These are phyloP conservation scores for Simalia tracyae DNA, from an alignment of 2,797 vertebrate species.

Conservation along the genomic window DNA sequence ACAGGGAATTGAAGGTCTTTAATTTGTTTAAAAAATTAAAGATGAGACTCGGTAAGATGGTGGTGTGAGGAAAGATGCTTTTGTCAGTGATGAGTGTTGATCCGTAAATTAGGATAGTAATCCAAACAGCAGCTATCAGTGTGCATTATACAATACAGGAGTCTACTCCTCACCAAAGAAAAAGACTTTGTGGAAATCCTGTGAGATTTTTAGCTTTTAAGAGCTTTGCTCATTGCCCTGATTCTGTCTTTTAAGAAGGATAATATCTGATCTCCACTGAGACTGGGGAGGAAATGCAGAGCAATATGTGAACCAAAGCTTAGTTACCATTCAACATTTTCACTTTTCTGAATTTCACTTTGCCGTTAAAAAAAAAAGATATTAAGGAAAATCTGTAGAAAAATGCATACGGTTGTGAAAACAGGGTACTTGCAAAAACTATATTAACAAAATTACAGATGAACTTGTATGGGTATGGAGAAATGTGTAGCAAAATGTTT, in stretches of 20 bases:
- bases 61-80: not conserved
- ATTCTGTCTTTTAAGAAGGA: not conserved
- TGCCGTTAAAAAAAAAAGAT: not conserved
- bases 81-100: constrained; percentile 29
- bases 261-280: not conserved
- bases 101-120: constrained; percentile 3
- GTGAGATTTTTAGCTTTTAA: not conserved
- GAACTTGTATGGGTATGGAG: not conserved
- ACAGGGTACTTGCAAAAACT: not conserved
- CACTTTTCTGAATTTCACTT: not conserved
- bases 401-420: not conserved
- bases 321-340: not conserved
- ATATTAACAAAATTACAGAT: not conserved
- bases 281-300: not conserved
- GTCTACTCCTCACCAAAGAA: not conserved
- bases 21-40: not conserved
- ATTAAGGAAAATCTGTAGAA: not conserved
- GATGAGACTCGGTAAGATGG: too few relatives aligned
- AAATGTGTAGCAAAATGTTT: not conserved
- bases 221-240: not conserved
- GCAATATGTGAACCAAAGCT: not conserved
- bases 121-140: constrained; percentile 17
- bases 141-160: not conserved
- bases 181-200: not conserved
- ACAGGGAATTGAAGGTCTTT: not conserved